Percentiles rank a stretch among this genome's conserved stretches.
These are phyloP conservation scores for Leucopsar rothschildi DNA, from an alignment of 2,113 vertebrate species.

Conservation along the genomic window DNA sequence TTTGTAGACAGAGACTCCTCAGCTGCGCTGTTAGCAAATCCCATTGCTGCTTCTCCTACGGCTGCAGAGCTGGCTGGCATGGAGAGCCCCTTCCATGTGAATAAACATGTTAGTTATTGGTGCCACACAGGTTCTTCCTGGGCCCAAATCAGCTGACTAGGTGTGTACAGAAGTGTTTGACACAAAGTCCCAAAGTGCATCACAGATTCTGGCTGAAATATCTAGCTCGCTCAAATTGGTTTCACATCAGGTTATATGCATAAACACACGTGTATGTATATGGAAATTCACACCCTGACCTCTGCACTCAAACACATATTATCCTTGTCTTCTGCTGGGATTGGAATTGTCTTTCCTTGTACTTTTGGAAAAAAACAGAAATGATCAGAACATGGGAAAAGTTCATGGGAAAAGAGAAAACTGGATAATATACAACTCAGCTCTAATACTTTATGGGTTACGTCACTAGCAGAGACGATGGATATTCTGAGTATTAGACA, in stretches of 20 bases:
- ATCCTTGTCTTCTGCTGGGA: background rate
- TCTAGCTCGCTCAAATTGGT: background rate
- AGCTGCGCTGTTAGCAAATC: background rate
- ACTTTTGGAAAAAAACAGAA: conserved; percentile 25
- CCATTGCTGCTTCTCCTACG: background rate
- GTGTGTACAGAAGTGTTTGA: background rate
- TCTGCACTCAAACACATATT: background rate
- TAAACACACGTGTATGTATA: background rate
- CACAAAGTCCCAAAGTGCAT: background rate
- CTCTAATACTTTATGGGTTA: conserved; percentile 48
- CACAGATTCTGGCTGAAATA: background rate
- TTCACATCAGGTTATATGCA: background rate
- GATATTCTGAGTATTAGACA: background rate
- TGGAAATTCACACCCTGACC: background rate
- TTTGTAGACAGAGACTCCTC: background rate
- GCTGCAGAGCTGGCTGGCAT: background rate
- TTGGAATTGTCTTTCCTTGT: background rate
- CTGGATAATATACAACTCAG: conserved; percentile 48
- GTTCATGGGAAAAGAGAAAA: conserved; percentile 56
- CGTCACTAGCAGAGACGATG: conserved; percentile 12
- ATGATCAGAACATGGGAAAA: conserved; percentile 49
- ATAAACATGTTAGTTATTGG: background rate
- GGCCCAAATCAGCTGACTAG: background rate
- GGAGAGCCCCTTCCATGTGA: background rate
- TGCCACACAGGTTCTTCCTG: background rate